These are phyloP conservation scores for Lymantria monacha DNA, from an alignment of 2,888 invertebrate genomes.

Conservation along the genomic window DNA sequence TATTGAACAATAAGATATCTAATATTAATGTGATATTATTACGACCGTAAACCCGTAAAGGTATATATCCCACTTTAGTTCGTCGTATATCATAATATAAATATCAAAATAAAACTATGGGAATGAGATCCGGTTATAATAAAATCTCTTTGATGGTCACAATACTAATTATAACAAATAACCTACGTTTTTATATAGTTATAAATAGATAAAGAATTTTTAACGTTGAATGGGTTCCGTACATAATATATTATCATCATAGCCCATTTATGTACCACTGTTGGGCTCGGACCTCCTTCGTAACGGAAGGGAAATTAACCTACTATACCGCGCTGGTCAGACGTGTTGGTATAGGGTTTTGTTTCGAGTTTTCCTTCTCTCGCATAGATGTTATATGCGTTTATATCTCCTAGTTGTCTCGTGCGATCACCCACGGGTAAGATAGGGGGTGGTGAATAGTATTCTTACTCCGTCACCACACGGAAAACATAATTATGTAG, in stretches of 20 bases:
- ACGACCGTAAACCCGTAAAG: conserved; percentile 16
- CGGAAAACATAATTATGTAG: too few relatives aligned
- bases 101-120: conserved; percentile 42
- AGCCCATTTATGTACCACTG: too few relatives aligned
- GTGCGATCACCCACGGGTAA: too few relatives aligned
- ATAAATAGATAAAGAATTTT: conserved; percentile 8
- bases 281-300: too few relatives aligned
- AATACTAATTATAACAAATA: conserved; percentile 72
- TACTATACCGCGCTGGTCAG: too few relatives aligned
- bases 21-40: conserved; percentile 12
- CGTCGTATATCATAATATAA: conserved; percentile 41
- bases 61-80: conserved; percentile 29
- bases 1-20: conserved; percentile 16
- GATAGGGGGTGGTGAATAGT: too few relatives aligned
- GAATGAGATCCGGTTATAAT: conserved; percentile 42
- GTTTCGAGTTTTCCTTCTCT: too few relatives aligned
- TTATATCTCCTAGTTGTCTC: too few relatives aligned
- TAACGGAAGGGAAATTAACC: too few relatives aligned
- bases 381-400: too few relatives aligned
- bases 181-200: conserved; percentile 50
- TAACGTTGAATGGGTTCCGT: conserved; percentile 16
- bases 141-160: conserved; percentile 54
- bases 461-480: too few relatives aligned
- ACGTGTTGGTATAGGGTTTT: too few relatives aligned
- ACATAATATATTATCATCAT: neutral